Percentiles rank a stretch among this genome's conserved stretches.
Conservation (phyloP, 2,888 invertebrate genomes). For the Plebejus melissa region DNA sequence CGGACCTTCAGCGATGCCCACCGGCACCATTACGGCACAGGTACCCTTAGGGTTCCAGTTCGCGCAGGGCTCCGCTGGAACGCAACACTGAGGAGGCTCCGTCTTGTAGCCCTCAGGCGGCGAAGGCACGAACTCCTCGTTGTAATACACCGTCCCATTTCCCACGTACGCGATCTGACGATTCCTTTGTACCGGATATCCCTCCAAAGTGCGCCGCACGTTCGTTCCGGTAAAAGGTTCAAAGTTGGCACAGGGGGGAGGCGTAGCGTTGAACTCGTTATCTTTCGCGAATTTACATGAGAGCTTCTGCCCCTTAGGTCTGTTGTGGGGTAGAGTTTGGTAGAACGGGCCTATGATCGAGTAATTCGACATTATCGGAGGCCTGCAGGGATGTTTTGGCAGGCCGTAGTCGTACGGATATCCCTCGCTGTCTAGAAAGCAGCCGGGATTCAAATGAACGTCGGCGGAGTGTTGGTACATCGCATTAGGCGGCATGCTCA, state of each 20-base stretch:
- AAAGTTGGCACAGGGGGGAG: conserved; percentile 62
- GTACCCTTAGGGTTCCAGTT: conserved; percentile 75
- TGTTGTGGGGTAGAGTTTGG: conserved; percentile 87
- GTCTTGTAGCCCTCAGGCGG: conserved; percentile 85
- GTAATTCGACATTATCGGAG: conserved; percentile 68
- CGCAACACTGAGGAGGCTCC: conserved; percentile 73
- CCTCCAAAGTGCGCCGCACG: conserved; percentile 88
- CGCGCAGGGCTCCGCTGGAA: conserved; percentile 64
- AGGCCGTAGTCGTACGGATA: conserved; percentile 88
- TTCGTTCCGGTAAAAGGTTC: conserved; percentile 72
- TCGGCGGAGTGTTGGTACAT: conserved; percentile 84
- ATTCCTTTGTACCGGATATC: conserved; percentile 83
- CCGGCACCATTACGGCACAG: conserved; percentile 74
- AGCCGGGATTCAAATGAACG: conserved; percentile 86
- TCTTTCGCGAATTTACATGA: conserved; percentile 74
- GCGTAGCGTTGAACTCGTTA: conserved; percentile 66
- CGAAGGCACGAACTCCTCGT: conserved; percentile 82
- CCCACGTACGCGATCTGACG: conserved; percentile 73
- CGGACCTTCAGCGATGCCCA: conserved; percentile 65
- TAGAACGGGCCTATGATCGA: conserved; percentile 79
- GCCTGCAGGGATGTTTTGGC: conserved; percentile 80
- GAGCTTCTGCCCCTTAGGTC: conserved; percentile 78
- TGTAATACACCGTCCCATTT: conserved; percentile 69
- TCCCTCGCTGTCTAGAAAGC: conserved; percentile 87
- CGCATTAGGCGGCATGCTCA: conserved; percentile 75